phyloP scores from a whole-genome alignment of 2,797 vertebrate species.

The Anguilla anguilla region DNA sequence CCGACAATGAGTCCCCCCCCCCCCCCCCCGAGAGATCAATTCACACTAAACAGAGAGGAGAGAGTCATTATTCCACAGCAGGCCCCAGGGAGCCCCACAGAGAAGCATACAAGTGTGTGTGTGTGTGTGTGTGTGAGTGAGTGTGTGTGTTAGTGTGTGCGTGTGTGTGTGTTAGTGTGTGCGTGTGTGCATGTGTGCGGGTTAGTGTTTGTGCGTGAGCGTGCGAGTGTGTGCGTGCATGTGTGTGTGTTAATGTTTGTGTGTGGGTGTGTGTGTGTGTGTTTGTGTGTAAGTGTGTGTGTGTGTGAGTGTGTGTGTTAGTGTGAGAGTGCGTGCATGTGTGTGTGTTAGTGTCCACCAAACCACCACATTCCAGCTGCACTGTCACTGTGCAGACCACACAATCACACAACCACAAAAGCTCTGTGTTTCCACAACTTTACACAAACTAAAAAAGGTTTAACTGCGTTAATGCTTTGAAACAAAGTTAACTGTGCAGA shows the following conservation, averaged over 20 bases:
- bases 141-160: background rate
- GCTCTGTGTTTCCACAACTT: too few relatives aligned
- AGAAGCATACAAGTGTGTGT: background rate
- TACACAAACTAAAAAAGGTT: too few relatives aligned
- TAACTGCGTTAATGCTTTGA: too few relatives aligned
- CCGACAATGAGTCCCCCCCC: conserved; percentile 18
- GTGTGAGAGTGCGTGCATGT: too few relatives aligned
- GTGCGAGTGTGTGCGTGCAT: background rate
- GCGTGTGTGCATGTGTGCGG: background rate
- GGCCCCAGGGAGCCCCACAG: background rate
- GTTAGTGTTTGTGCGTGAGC: background rate
- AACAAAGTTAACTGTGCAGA: too few relatives aligned
- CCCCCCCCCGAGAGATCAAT: conserved; percentile 21
- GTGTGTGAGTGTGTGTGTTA: too few relatives aligned
- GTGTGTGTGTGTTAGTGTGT: background rate
- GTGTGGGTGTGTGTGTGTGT: background rate
- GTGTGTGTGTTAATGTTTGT: background rate
- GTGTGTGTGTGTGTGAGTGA: background rate
- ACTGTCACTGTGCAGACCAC: too few relatives aligned
- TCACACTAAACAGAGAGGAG: conserved; percentile 21
- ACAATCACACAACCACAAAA: too few relatives aligned
- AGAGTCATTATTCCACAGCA: conserved; percentile 1
- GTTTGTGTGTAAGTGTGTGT: too few relatives aligned
- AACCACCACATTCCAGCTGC: too few relatives aligned
- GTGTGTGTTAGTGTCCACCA: too few relatives aligned